phyloP scores from a whole-genome alignment of 1,140 invertebrate genomes.

The Drosophila azteca region DNA sequence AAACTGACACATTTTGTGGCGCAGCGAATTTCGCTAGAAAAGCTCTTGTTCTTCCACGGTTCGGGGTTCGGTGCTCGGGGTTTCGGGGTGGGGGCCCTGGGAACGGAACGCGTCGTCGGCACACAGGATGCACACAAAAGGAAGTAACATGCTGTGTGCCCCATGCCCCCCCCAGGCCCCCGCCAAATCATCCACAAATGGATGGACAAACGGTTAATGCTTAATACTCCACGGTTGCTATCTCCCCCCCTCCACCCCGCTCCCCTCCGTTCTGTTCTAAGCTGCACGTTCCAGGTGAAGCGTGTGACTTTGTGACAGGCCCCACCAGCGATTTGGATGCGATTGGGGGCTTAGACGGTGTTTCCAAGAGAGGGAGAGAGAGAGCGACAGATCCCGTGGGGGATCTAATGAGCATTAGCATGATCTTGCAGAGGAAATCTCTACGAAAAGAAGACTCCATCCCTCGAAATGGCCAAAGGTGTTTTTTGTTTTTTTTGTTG shows the following conservation, averaged over 20 bases:
- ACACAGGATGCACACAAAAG: conserved; percentile 71
- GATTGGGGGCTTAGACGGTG: too few species aligned
- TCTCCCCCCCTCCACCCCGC: too few species aligned
- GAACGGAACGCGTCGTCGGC: conserved; percentile 54
- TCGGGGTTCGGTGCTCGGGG: too few species aligned
- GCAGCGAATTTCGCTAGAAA: conserved; percentile 76
- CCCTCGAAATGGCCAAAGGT: too few species aligned
- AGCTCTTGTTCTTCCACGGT: conserved; percentile 38
- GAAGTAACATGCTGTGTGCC: conserved; percentile 73
- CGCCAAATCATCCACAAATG: conserved; percentile 26
- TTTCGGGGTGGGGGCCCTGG: conserved; percentile 52
- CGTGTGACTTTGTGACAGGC: conserved; percentile 67
- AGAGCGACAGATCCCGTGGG: background rate
- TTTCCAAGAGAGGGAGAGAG: background rate
- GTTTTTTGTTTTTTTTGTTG: too few species aligned
- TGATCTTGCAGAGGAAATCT: too few species aligned
- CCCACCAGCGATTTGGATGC: background rate
- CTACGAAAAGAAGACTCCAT: too few species aligned
- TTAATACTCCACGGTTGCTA: background rate
- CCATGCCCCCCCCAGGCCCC: conserved; percentile 11
- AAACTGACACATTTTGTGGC: conserved; percentile 71
- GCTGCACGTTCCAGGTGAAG: conserved; percentile 36
- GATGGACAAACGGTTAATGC: conserved; percentile 12
- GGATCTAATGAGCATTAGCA: too few species aligned
- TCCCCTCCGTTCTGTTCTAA: background rate